Conservation (phyloP, 1,140 invertebrate species). For the Dreissena rostriformis region DNA sequence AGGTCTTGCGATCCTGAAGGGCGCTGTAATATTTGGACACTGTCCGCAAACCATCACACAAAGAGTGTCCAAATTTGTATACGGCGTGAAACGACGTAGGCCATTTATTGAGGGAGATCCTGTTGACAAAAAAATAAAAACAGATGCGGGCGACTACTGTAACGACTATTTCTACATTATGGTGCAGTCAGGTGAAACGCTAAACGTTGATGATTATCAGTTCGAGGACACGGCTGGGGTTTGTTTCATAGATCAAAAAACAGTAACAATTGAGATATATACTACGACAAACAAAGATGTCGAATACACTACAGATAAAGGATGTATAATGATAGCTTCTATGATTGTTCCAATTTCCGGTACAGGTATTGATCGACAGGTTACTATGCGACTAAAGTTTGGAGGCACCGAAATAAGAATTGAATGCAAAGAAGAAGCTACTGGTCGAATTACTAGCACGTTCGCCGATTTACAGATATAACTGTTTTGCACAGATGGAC, state of each 20-base stretch:
- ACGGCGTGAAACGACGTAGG: too few relatives aligned
- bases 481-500: too few relatives aligned
- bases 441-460: background rate
- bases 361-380: background rate
- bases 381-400: background rate
- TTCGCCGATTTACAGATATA: too few relatives aligned
- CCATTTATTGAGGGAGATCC: too few relatives aligned
- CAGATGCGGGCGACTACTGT: background rate
- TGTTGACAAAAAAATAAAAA: too few relatives aligned
- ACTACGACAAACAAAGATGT: background rate
- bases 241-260: background rate
- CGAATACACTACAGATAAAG: background rate
- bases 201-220: background rate
- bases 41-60: background rate
- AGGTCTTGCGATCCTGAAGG: background rate
- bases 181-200: background rate
- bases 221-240: background rate
- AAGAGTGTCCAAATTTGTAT: background rate
- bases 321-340: background rate
- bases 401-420: slow-evolving; percentile 1
- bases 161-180: background rate
- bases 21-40: background rate
- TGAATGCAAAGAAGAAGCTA: slow-evolving; percentile 6
- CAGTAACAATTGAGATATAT: background rate
- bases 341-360: background rate